These are phyloP conservation scores for Cranoglanis bouderius DNA, from an alignment of 2,113 vertebrate species.

Conservation along the genomic window DNA sequence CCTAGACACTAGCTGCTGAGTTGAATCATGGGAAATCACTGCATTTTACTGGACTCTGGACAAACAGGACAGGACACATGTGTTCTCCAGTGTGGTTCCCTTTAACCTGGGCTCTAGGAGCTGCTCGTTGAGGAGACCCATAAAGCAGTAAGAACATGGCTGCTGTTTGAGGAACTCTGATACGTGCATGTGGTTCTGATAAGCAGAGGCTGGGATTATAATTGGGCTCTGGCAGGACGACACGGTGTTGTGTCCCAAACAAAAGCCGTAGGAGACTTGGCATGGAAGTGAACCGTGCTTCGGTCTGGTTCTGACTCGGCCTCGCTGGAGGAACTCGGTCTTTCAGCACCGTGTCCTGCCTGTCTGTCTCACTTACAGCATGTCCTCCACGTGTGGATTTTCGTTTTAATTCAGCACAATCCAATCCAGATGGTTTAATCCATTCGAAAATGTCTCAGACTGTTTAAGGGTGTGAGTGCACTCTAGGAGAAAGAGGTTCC, in stretches of 20 bases:
- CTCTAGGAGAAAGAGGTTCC: neutral
- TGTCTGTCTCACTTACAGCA: slow-evolving; percentile 65
- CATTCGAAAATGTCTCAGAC: slow-evolving; percentile 10
- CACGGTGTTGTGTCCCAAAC: slow-evolving; percentile 53
- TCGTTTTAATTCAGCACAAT: slow-evolving; percentile 62
- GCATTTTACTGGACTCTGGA: neutral
- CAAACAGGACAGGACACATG: slow-evolving; percentile 12
- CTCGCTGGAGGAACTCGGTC: slow-evolving; percentile 64
- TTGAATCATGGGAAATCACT: neutral
- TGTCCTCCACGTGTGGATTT: slow-evolving; percentile 31
- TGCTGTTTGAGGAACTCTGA: slow-evolving; percentile 34
- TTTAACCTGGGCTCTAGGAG: slow-evolving; percentile 7
- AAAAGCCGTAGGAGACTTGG: slow-evolving; percentile 58
- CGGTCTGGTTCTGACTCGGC: slow-evolving; percentile 63
- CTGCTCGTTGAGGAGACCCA: slow-evolving; percentile 23
- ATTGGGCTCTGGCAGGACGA: slow-evolving; percentile 56
- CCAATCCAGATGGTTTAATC: slow-evolving; percentile 51
- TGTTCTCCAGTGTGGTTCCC: slow-evolving; percentile 22
- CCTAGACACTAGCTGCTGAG: neutral
- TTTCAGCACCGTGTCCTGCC: slow-evolving; percentile 62
- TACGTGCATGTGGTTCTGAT: slow-evolving; percentile 70
- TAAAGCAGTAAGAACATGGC: slow-evolving; percentile 5
- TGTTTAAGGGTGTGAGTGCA: neutral
- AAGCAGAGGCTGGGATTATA: slow-evolving; percentile 64
- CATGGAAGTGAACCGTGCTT: slow-evolving; percentile 33